Percentiles rank a stretch among this genome's conserved stretches.
Conservation (phyloP, 2,113 vertebrate genomes). For the Pionites leucogaster region DNA sequence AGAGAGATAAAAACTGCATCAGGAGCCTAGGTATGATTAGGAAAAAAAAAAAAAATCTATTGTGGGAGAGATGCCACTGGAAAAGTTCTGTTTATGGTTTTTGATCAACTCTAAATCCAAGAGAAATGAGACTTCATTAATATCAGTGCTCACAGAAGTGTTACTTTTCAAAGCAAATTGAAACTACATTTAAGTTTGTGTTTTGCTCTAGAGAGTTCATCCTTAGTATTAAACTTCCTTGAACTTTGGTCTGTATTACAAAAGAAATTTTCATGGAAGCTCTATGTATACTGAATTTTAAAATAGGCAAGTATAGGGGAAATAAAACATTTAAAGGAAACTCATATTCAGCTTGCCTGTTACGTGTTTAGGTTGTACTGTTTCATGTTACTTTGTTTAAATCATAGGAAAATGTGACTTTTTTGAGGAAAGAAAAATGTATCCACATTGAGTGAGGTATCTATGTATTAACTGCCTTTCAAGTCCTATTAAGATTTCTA, state of each 20-base stretch:
- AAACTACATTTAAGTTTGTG: neutral
- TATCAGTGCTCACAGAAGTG: neutral
- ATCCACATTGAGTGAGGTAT: neutral
- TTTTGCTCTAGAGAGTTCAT: neutral
- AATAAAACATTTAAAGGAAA: neutral
- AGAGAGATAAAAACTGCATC: neutral
- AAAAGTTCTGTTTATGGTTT: neutral
- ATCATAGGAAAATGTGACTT: neutral
- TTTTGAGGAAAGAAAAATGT: neutral
- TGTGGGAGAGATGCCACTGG: neutral
- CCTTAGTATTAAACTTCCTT: neutral
- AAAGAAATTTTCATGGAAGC: neutral
- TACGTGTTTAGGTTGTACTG: neutral
- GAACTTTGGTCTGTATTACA: neutral
- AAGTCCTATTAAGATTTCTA: neutral
- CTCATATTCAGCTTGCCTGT: neutral
- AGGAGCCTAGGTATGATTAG: neutral
- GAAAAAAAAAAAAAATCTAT: neutral
- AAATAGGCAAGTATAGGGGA: neutral
- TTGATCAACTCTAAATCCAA: neutral
- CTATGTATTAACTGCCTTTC: neutral
- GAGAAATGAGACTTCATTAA: neutral
- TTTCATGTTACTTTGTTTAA: neutral
- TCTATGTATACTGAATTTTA: neutral
- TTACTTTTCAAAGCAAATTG: neutral